Conservation (phyloP, 2,888 invertebrate genomes). For the Stenolophus ochropezus region DNA sequence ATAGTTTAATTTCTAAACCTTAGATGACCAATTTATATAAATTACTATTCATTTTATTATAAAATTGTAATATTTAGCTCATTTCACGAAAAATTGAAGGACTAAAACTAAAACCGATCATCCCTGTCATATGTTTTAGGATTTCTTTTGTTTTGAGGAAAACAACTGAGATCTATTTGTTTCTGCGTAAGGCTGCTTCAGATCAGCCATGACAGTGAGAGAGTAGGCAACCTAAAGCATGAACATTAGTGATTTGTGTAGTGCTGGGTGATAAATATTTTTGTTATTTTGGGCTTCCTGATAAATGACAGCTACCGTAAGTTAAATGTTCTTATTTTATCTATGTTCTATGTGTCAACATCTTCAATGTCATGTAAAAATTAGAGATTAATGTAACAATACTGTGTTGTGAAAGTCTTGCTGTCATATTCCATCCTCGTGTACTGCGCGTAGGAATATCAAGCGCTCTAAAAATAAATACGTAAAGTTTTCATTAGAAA, state of each 20-base stretch:
- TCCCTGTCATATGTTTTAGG: not conserved
- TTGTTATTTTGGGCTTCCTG: slow-evolving; percentile 55
- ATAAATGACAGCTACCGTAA: slow-evolving; percentile 60
- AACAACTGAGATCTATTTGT: slow-evolving; percentile 52
- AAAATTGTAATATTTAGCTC: not conserved
- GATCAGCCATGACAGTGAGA: slow-evolving; percentile 57
- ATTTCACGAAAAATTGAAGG: not conserved
- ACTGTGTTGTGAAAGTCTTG: slow-evolving; percentile 59
- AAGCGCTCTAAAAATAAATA: slow-evolving; percentile 59
- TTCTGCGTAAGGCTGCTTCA: slow-evolving; percentile 47
- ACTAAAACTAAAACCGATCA: no score
- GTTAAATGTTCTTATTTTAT: slow-evolving; percentile 49
- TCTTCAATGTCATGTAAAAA: slow-evolving; percentile 25
- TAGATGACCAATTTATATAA: not conserved
- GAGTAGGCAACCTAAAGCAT: slow-evolving; percentile 60
- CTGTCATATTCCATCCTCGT: slow-evolving; percentile 59
- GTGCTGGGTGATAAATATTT: slow-evolving; percentile 57
- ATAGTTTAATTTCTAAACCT: not conserved
- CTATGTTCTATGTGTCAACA: slow-evolving; percentile 43
- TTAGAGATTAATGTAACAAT: slow-evolving; percentile 32
- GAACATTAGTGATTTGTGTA: slow-evolving; percentile 60
- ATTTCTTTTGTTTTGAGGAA: slow-evolving; percentile 26
- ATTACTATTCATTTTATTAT: not conserved
- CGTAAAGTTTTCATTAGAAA: slow-evolving; percentile 24
- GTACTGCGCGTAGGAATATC: slow-evolving; percentile 56